Percentiles rank a stretch among this genome's conserved stretches.
Evolutionary conservation across 1,140 invertebrate species (phyloP).

Genomic region (Rhynchophorus ferrugineus): DNA sequence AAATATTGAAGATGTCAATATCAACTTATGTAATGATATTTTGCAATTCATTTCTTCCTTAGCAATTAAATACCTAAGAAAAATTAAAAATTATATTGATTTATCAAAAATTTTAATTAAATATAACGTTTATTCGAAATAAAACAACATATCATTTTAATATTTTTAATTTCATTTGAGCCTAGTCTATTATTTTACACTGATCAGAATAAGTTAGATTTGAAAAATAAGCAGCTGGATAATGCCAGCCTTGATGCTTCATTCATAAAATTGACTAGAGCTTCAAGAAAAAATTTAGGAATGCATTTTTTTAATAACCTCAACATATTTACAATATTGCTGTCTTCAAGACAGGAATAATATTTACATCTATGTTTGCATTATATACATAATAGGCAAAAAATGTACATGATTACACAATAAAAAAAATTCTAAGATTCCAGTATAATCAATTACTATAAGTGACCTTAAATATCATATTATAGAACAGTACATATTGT

Average conservation of each 20-base stretch:
- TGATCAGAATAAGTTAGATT: conserved; percentile 19
- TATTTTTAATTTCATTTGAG: conserved; percentile 14
- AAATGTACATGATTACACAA: not conserved
- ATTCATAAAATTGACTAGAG: conserved; percentile 27
- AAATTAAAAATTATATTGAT: too few relatives aligned
- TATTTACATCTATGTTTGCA: conserved; percentile 11
- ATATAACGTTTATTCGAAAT: not conserved
- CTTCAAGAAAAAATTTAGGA: conserved; percentile 26
- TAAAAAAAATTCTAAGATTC: not conserved
- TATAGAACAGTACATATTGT: too few relatives aligned
- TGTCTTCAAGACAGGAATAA: not conserved
- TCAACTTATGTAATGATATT: too few relatives aligned
- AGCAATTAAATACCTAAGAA: too few relatives aligned
- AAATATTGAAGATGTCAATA: too few relatives aligned
- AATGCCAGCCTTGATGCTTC: conserved; percentile 9
- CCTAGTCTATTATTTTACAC: conserved; percentile 21
- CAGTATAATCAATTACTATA: conserved; percentile 2
- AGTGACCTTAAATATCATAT: too few relatives aligned
- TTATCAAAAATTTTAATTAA: too few relatives aligned
- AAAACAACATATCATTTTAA: not conserved
- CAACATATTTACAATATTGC: conserved; percentile 21
- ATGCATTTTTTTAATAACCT: conserved; percentile 20
- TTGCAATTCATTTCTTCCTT: not conserved
- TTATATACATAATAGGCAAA: conserved; percentile 12
- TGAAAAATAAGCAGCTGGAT: conserved; percentile 19